Percentiles rank a stretch among this genome's conserved stretches.
These are phyloP conservation scores for Xyliphius kryptos DNA, from an alignment of 2,113 vertebrate genomes.

Conservation along the genomic window DNA sequence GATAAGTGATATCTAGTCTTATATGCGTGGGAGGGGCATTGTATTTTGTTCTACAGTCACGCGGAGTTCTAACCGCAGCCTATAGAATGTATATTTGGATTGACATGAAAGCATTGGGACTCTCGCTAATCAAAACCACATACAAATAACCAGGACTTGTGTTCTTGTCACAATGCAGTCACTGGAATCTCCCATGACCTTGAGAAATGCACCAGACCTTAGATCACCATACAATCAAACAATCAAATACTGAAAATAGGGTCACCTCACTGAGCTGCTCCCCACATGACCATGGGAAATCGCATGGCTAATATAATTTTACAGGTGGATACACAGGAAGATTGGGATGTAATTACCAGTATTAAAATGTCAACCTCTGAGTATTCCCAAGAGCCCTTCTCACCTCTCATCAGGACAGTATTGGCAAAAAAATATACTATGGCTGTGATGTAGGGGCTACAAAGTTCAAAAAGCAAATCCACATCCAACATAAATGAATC, in stretches of 20 bases:
- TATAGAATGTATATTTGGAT: background rate
- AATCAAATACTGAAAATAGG: constrained; percentile 38
- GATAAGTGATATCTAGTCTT: constrained; percentile 13
- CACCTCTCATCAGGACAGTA: constrained; percentile 17
- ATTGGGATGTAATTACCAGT: constrained; percentile 45
- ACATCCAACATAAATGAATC: constrained; percentile 36
- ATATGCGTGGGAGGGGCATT: background rate
- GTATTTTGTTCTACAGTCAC: background rate
- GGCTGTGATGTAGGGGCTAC: constrained; percentile 7
- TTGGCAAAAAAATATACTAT: constrained; percentile 29
- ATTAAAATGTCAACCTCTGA: constrained; percentile 40
- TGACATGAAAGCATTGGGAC: background rate
- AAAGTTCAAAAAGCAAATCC: constrained; percentile 36
- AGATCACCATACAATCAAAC: constrained; percentile 36
- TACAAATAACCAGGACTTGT: constrained; percentile 3
- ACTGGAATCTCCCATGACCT: constrained; percentile 39
- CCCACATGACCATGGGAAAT: constrained; percentile 42
- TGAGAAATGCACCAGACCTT: constrained; percentile 34
- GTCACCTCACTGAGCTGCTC: constrained; percentile 18
- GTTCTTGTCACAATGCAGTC: constrained; percentile 6
- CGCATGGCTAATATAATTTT: constrained; percentile 47
- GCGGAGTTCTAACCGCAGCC: constrained; percentile 1
- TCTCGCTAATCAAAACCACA: background rate
- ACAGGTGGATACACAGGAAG: constrained; percentile 43
- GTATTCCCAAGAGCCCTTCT: constrained; percentile 37